phyloP scores from a whole-genome alignment of 2,888 invertebrate species.

The Apodemia mormo region DNA sequence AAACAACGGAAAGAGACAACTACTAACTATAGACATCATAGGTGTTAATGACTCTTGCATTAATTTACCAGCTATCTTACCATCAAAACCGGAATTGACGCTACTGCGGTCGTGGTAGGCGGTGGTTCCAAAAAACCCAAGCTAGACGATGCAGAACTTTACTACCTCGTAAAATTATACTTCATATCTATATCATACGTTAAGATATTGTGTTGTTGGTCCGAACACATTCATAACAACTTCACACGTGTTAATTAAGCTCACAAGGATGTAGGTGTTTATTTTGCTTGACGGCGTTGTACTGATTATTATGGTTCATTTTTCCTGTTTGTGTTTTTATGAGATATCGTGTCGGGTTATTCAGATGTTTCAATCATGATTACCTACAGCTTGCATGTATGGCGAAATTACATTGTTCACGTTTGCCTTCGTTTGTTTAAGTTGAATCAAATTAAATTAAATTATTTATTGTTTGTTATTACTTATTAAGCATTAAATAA shows the following conservation, averaged over 20 bases:
- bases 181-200: neutral
- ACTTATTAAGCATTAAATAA: too few relatives aligned
- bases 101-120: too few relatives aligned
- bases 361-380: constrained; percentile 1
- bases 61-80: too few relatives aligned
- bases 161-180: neutral
- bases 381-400: neutral
- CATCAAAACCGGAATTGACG: too few relatives aligned
- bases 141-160: too few relatives aligned
- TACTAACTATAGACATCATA: too few relatives aligned
- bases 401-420: neutral
- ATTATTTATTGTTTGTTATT: too few relatives aligned
- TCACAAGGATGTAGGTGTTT: constrained; percentile 16
- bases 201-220: constrained; percentile 1
- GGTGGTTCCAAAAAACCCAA: too few relatives aligned
- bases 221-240: constrained; percentile 10
- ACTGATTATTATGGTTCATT: neutral
- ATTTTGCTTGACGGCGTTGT: neutral
- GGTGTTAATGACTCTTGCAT: too few relatives aligned
- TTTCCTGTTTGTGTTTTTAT: constrained; percentile 12
- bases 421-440: neutral
- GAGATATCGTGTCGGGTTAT: constrained; percentile 1
- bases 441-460: too few relatives aligned
- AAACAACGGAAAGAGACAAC: too few relatives aligned
- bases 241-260: constrained; percentile 8